Percentiles rank a stretch among this genome's conserved stretches.
phyloP scores from a whole-genome alignment of 2,888 invertebrate species.

The Lypha dubia region DNA sequence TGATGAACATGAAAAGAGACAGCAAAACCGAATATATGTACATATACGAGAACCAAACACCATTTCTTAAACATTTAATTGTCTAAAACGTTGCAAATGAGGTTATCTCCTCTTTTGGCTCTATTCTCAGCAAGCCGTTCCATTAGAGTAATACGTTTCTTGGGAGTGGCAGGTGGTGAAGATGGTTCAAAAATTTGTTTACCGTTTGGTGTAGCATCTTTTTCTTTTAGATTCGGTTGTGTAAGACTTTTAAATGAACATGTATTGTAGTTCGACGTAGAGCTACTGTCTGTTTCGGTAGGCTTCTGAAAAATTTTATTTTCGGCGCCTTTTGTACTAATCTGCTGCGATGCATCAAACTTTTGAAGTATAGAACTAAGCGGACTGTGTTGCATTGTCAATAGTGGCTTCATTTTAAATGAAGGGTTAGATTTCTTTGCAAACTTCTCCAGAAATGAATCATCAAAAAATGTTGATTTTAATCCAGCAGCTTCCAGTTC shows the following conservation, averaged over 20 bases:
- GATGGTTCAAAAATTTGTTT: constrained; percentile 73
- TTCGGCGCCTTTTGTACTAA: constrained; percentile 35
- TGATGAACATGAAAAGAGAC: too few relatives aligned
- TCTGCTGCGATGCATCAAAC: constrained; percentile 76
- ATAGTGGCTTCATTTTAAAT: constrained; percentile 75
- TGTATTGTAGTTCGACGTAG: constrained; percentile 26
- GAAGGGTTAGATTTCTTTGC: constrained; percentile 78
- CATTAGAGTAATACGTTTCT: constrained; percentile 72
- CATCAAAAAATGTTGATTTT: constrained; percentile 75
- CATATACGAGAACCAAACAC: not conserved
- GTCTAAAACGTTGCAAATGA: constrained; percentile 67
- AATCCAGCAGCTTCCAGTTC: constrained; percentile 75
- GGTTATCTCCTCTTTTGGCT: constrained; percentile 66
- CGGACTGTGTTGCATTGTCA: constrained; percentile 75
- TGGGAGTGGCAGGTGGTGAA: constrained; percentile 74
- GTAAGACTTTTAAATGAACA: constrained; percentile 18
- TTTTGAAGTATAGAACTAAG: constrained; percentile 79
- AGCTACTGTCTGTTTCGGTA: not conserved
- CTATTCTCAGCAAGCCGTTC: constrained; percentile 72
- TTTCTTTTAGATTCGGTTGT: constrained; percentile 30
- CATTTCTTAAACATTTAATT: constrained; percentile 50
- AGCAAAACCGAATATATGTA: not conserved
- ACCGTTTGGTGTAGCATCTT: constrained; percentile 73
- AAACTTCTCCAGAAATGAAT: constrained; percentile 81
- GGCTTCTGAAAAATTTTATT: constrained; percentile 19